phyloP scores from a whole-genome alignment of 2,797 vertebrate genomes.

The Pangasius mekongensis region DNA sequence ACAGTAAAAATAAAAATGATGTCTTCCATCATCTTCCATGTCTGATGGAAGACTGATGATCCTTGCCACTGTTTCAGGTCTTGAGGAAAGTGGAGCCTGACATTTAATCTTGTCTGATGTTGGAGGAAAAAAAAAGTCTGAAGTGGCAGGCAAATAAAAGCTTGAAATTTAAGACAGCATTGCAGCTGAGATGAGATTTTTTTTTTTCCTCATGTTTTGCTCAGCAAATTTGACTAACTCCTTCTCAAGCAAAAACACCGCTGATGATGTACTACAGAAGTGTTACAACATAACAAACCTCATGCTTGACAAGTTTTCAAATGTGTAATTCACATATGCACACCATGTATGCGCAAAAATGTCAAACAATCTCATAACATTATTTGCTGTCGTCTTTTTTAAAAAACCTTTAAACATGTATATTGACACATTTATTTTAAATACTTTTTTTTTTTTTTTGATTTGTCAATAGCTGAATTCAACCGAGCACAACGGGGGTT shows the following conservation, averaged over 20 bases:
- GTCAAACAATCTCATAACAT: neutral
- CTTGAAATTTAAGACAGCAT: constrained; percentile 20
- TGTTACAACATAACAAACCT: neutral
- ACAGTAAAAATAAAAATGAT: constrained; percentile 12
- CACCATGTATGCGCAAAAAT: neutral
- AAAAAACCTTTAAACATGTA: neutral
- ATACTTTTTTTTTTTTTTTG: neutral
- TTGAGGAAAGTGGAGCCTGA: constrained; percentile 21
- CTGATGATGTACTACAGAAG: neutral
- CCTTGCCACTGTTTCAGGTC: constrained; percentile 11
- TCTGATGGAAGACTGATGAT: neutral
- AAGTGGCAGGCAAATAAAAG: neutral
- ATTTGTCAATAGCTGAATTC: neutral
- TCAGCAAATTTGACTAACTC: constrained; percentile 15
- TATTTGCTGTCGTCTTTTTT: neutral
- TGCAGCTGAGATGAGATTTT: constrained; percentile 14
- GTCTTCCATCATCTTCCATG: constrained; percentile 18
- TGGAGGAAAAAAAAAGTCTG: neutral
- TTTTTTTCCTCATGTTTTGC: neutral
- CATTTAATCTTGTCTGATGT: constrained; percentile 39
- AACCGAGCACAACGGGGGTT: neutral
- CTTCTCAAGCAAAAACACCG: constrained; percentile 12
- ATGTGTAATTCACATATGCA: neutral
- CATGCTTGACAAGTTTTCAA: neutral
- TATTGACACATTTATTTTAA: constrained; percentile 5